Evolutionary conservation across 2,113 vertebrate genomes (phyloP), one percentile per base, ranked within the genome.

Genomic region (Hippocampus zosterae): DNA sequence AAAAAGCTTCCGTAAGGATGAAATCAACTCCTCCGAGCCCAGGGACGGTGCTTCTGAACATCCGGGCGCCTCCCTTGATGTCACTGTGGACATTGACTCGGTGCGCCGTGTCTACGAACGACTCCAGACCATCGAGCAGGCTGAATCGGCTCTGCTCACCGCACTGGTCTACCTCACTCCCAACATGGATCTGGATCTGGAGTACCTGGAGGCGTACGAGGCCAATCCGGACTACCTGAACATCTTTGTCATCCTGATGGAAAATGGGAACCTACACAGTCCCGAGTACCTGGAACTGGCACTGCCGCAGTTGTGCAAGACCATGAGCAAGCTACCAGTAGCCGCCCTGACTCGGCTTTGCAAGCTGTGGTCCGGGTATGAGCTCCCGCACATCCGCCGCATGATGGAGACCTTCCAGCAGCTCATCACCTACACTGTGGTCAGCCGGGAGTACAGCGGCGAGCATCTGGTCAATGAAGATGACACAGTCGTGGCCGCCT

Each of bases 401-500:
- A 94, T 98, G 93, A 94, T 96, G 91, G 98, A 99, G 89, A 99
- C 96, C 6, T 99, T 99, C 91, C 98, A 99, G 85, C 98, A 99
- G 80, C 93, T 99, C 79, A 99, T 99, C 82, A 99, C 98, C 6
- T 98, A 95, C 92, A 98, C 96, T 41, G 94, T 99, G 19, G 92
- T 99, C 89, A 98, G 95, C 91, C 98, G 95, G 3, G 97, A 99
- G 70, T 99, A 98, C 46, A 94, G 93, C 74, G 91, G 88, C 13
- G 94, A 95, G 16, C 95, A 95, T 75, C 91, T 99, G 73, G 96
- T 98, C 33, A 97, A 99, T 7, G 98, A 99, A 2, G 97, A 99
- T 16, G 95, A 96, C 75, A 93, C 96, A 0, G 96, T 99, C 79
- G 97, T 98, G 80, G 94, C 96, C 27, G 96, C 97, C 37, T 94